Evolutionary conservation across 1,140 invertebrate species (phyloP).

Genomic region (Conus ventricosus): DNA sequence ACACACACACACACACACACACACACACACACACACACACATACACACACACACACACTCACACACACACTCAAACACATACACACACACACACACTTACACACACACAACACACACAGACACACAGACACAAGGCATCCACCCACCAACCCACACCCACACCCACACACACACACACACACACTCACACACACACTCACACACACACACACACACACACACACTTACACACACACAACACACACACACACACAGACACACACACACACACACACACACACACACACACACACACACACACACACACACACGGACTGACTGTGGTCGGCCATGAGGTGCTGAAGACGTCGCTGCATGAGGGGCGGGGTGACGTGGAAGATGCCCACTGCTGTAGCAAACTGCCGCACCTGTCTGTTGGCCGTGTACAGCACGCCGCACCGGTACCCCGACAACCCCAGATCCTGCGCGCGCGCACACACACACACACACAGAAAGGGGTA

Average conservation of each 20-base stretch:
- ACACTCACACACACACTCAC: no score
- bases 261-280: no score
- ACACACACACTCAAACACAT: no score
- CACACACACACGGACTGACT: slow-evolving; percentile 30
- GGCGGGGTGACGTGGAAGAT: slow-evolving; percentile 41
- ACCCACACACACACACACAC: no score
- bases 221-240: background rate
- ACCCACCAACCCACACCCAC: no score
- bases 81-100: no score
- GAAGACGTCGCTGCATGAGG: slow-evolving; percentile 38
- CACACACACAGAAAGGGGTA: no score
- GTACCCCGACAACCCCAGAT: slow-evolving; percentile 49
- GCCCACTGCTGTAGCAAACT: slow-evolving; percentile 33
- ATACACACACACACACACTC: no score
- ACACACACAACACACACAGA: no score
- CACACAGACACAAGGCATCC: no score
- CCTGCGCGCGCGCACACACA: slow-evolving; percentile 28
- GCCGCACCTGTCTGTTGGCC: slow-evolving; percentile 29
- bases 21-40: background rate
- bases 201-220: background rate
- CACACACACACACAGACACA: no score
- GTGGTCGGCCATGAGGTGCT: slow-evolving; percentile 40
- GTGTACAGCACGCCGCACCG: slow-evolving; percentile 41
- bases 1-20: background rate
- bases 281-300: background rate